phyloP scores from a whole-genome alignment of 2,113 vertebrate species.

The Gambusia affinis region DNA sequence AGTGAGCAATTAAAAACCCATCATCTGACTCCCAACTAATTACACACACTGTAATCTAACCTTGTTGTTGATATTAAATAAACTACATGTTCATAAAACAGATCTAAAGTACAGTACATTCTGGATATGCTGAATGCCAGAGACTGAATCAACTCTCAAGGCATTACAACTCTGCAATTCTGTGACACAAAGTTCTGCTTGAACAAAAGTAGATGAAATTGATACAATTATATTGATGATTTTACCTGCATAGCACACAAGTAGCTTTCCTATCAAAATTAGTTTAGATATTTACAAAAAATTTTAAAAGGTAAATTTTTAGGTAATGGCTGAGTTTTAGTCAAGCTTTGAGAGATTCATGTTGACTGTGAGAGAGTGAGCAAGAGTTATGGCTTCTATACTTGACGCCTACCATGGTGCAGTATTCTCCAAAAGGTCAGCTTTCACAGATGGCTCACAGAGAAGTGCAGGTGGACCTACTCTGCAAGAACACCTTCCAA shows the following conservation, averaged over 20 bases:
- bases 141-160: conserved; percentile 41
- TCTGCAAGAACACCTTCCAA: no score
- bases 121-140: conserved; percentile 28
- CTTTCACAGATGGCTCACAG: no score
- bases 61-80: conserved; percentile 66
- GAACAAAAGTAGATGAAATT: conserved; percentile 5
- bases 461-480: no score
- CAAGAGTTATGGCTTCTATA: no score
- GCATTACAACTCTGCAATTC: conserved; percentile 43
- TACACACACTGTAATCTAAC: conserved; percentile 64
- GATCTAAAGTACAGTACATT: conserved; percentile 48
- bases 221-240: conserved; percentile 13
- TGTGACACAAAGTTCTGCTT: conserved; percentile 27
- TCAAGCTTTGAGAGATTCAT: no score
- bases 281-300: no score
- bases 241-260: neutral
- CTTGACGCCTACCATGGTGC: no score
- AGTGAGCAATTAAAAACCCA: conserved; percentile 74
- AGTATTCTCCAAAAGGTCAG: no score
- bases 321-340: no score
- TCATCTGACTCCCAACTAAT: conserved; percentile 68
- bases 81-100: conserved; percentile 61
- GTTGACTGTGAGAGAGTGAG: no score
- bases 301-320: no score
- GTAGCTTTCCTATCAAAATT: neutral